A percentile compares a stretch with the other conserved stretches of the same genome.
These are phyloP conservation scores for Caenorhabditis japonica DNA, from an alignment of 2,888 invertebrate genomes.

Conservation along the genomic window DNA sequence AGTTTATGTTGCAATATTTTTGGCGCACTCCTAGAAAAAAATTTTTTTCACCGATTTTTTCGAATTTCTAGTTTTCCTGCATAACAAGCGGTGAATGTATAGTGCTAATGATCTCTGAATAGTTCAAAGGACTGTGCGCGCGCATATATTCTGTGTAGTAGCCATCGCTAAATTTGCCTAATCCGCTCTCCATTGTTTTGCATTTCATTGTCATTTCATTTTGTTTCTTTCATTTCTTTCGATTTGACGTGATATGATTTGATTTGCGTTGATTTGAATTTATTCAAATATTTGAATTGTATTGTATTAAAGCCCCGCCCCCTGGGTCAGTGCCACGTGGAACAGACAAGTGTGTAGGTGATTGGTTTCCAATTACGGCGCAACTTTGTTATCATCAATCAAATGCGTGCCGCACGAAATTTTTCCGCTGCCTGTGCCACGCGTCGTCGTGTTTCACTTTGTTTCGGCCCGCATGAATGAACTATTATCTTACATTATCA, in stretches of 20 bases:
- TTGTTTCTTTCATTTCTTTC: conserved; percentile 1
- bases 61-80: too few relatives aligned
- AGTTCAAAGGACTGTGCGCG: conserved; percentile 47
- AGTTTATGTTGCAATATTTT: too few relatives aligned
- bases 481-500: too few relatives aligned
- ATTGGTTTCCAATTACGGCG: conserved; percentile 29
- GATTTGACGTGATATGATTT: too few relatives aligned
- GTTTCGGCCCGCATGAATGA: conserved; percentile 20
- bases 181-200: conserved; percentile 36
- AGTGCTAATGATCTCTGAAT: conserved; percentile 25
- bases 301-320: too few relatives aligned
- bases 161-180: conserved; percentile 36
- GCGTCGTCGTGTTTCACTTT: conserved; percentile 21
- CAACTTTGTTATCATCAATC: conserved; percentile 44
- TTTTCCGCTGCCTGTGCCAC: too few relatives aligned
- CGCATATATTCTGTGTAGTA: conserved; percentile 43
- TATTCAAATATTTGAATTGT: too few relatives aligned
- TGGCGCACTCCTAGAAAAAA: too few relatives aligned
- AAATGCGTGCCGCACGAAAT: conserved; percentile 24
- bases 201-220: conserved; percentile 18
- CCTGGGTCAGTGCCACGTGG: conserved; percentile 23
- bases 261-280: too few relatives aligned
- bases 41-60: too few relatives aligned
- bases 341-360: conserved; percentile 11
- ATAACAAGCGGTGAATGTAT: too few relatives aligned